Evolutionary conservation across 2,113 vertebrate genomes (phyloP).

Genomic region (Cyanoramphus novaezelandiae): DNA sequence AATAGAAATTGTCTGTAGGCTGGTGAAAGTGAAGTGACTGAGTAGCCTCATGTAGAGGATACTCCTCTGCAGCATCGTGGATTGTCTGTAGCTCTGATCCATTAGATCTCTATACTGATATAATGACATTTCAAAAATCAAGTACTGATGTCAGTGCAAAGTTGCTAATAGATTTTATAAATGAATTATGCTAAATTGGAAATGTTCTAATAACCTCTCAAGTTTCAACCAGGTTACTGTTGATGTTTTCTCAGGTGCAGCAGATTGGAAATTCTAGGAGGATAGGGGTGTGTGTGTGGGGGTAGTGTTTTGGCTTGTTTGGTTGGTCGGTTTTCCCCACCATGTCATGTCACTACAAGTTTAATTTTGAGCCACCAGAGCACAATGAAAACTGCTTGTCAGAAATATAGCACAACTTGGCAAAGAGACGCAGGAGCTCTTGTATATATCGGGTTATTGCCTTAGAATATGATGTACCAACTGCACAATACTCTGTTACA

Average conservation of each 20-base stretch:
- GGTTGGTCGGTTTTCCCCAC: background rate
- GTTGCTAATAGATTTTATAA: background rate
- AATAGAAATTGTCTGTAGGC: background rate
- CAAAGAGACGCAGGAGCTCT: background rate
- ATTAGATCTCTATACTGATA: background rate
- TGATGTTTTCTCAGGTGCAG: background rate
- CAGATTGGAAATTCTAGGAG: background rate
- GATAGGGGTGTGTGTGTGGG: accelerated
- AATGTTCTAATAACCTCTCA: background rate
- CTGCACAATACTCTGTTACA: background rate
- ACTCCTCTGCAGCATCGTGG: background rate
- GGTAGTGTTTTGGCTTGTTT: background rate
- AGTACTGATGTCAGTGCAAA: background rate
- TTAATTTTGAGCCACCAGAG: background rate
- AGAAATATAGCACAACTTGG: background rate
- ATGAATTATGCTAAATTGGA: background rate
- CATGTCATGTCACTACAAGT: background rate
- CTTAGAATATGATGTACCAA: background rate
- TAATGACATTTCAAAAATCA: background rate
- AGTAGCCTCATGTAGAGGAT: background rate
- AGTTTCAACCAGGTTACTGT: background rate
- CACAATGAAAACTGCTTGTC: background rate
- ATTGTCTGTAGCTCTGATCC: background rate
- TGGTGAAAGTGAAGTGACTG: background rate
- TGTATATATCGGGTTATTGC: background rate